Evolutionary conservation across 2,797 vertebrate species (phyloP), one percentile per base, ranked within the genome.

Genomic region (Chromis chromis): DNA sequence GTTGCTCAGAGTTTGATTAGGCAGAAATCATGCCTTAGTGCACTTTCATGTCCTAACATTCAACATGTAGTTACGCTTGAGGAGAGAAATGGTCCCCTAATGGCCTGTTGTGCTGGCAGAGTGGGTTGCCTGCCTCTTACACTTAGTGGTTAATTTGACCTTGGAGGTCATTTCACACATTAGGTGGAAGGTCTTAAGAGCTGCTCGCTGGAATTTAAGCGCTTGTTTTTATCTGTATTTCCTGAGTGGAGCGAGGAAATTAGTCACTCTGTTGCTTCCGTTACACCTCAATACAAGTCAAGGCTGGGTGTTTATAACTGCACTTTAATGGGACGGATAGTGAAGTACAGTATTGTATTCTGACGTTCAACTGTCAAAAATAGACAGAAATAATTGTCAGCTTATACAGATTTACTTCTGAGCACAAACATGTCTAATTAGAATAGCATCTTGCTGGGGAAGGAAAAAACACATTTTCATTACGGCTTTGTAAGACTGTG

Each of bases 11-110:
- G 57, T 69, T 70, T 55, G 24, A 63, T 64, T 61, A 53, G 50
- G 55, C 19, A 48, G 46, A 78, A 80, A 56, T 48, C 48, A 39
- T 56, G 48, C 50, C 39, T 58, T 53, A 42, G 80, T 74, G 76
- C 80, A 67, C 64, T 78, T 67, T 28, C 42, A 63, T 75, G 74
- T 85, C 28, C 21, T 46, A 36, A 4, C 16, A 65, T 64, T 40
- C 53, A 39, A 66, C 52, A 33, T 44, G 36, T 53, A 39, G 19
- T 16, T n/a, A 56, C 10, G 17, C 27, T 40, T 55, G 31, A 46
- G 59, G 25, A 57, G n/a, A 46, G 16, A 68, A 71, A 52, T 13
- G 8, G 19, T 14, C 44, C 40, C 21, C 17, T 76, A 67, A 71
- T 71, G 70, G 40, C 13, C 28, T 75, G 33, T 19, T 57, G 40